Conservation (phyloP, 2,888 invertebrate species). For the Malachius bipustulatus region DNA sequence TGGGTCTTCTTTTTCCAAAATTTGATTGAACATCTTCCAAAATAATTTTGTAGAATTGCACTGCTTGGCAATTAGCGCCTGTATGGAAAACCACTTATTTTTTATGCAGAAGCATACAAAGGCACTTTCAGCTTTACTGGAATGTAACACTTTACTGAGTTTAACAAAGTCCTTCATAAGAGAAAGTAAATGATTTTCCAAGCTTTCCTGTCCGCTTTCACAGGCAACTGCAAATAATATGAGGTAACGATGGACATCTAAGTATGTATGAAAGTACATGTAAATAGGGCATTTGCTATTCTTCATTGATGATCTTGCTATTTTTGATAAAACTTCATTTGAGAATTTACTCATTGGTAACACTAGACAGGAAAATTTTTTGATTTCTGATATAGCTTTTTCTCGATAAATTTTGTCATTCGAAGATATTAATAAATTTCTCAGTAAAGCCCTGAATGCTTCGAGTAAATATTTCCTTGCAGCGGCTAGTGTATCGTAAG, state of each 20-base stretch:
- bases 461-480: too few species aligned
- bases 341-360: too few species aligned
- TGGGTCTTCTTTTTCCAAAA: constrained; percentile 23
- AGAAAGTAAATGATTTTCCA: constrained; percentile 17
- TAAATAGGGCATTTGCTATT: constrained; percentile 20
- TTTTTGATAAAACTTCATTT: not conserved
- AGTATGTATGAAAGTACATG: constrained; percentile 26
- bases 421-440: too few species aligned
- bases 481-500: too few species aligned
- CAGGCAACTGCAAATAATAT: constrained; percentile 18
- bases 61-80: constrained; percentile 21
- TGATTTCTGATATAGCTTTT: too few species aligned
- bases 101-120: constrained; percentile 28
- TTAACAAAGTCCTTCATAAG: constrained; percentile 25
- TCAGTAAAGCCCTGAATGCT: not conserved
- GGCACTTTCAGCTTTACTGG: constrained; percentile 16
- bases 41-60: constrained; percentile 21
- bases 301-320: not conserved
- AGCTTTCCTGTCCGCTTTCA: constrained; percentile 9
- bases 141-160: constrained; percentile 22
- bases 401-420: not conserved
- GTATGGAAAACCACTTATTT: constrained; percentile 28
- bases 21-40: constrained; percentile 29
- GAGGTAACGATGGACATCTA: constrained; percentile 24
- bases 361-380: not conserved